phyloP scores from a whole-genome alignment of 2,113 vertebrate species.

The Phrynosoma blainvillii region DNA sequence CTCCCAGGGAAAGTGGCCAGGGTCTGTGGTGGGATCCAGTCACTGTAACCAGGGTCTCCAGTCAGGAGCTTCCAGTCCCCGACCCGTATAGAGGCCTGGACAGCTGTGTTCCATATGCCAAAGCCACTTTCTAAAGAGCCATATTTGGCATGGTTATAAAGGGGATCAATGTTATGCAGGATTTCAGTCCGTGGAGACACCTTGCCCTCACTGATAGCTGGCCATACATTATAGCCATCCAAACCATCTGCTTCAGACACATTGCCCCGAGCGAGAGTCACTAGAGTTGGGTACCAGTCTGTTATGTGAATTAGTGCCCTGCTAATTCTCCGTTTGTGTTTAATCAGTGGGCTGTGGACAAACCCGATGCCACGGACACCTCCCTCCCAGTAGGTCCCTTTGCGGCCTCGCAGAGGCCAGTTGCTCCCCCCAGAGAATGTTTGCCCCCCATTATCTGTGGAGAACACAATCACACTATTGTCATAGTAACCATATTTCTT shows the following conservation, averaged over 20 bases:
- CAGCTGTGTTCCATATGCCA: slow-evolving; percentile 92
- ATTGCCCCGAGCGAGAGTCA: slow-evolving; percentile 88
- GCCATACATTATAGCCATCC: slow-evolving; percentile 93
- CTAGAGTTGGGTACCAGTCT: slow-evolving; percentile 96
- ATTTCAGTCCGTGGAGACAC: slow-evolving; percentile 91
- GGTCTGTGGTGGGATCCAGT: slow-evolving; percentile 94
- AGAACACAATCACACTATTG: slow-evolving; percentile 93
- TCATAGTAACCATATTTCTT: slow-evolving; percentile 95
- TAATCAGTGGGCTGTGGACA: slow-evolving; percentile 93
- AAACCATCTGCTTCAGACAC: slow-evolving; percentile 79
- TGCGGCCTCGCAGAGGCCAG: slow-evolving; percentile 95
- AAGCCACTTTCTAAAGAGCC: slow-evolving; percentile 89
- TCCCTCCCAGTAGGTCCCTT: slow-evolving; percentile 98
- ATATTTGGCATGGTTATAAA: slow-evolving; percentile 88
- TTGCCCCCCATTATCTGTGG: slow-evolving; percentile 95
- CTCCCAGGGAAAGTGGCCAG: slow-evolving; percentile 88
- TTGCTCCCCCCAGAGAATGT: slow-evolving; percentile 95
- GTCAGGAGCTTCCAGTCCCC: slow-evolving; percentile 97
- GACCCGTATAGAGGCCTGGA: slow-evolving; percentile 92
- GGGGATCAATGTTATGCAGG: slow-evolving; percentile 95
- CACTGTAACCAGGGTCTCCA: slow-evolving; percentile 92
- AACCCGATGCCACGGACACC: slow-evolving; percentile 93
- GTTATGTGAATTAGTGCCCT: slow-evolving; percentile 93
- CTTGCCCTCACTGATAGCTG: slow-evolving; percentile 90
- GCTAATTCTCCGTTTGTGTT: slow-evolving; percentile 85